Conservation (phyloP, 2,888 invertebrate genomes). For the Gryllus longicercus region DNA sequence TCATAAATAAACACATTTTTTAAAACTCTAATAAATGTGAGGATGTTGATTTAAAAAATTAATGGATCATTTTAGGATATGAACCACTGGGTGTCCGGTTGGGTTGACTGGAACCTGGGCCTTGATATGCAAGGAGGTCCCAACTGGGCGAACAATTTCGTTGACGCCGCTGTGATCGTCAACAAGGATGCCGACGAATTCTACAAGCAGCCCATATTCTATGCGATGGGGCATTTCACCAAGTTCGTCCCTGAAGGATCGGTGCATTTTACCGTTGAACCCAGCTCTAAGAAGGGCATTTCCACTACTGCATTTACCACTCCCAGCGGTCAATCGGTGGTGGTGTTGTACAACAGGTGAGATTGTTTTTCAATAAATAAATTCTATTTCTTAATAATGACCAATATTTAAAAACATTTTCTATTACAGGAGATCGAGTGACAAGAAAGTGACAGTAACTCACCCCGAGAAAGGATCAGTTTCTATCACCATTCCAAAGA, state of each 20-base stretch:
- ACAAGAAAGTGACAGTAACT: background rate
- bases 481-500: conserved; percentile 2
- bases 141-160: conserved; percentile 53
- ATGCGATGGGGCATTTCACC: conserved; percentile 76
- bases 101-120: conserved; percentile 57
- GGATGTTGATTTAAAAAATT: background rate
- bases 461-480: conserved; percentile 4
- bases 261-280: conserved; percentile 43
- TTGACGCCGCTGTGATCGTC: conserved; percentile 57
- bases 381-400: background rate
- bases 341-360: conserved; percentile 52
- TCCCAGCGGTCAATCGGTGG: conserved; percentile 22
- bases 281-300: conserved; percentile 10
- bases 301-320: conserved; percentile 27
- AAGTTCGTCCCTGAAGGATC: conserved; percentile 67
- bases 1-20: conserved; percentile 27
- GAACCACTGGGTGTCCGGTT: conserved; percentile 52
- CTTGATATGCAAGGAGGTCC: conserved; percentile 52
- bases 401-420: background rate
- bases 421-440: conserved; percentile 11
- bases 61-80: conserved; percentile 44
- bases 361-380: conserved; percentile 33
- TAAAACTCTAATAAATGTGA: no score
- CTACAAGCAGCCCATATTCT: conserved; percentile 86
- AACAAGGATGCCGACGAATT: conserved; percentile 64